Percentiles rank a stretch among this genome's conserved stretches.
Conservation (phyloP, 2,113 vertebrate genomes). For the Dromaius novaehollandiae region DNA sequence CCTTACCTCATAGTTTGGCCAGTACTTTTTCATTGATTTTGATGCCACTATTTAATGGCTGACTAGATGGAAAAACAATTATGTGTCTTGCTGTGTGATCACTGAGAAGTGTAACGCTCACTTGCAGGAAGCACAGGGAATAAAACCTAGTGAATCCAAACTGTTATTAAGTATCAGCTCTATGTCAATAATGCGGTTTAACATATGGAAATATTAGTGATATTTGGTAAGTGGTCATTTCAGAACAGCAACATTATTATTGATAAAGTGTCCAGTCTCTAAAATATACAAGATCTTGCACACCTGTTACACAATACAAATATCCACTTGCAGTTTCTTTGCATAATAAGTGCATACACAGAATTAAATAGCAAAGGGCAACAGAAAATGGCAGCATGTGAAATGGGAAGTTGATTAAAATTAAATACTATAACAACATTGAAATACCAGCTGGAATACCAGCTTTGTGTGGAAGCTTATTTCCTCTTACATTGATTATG, state of each 20-base stretch:
- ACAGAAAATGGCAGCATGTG: not conserved
- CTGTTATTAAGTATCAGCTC: not conserved
- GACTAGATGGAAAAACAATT: not conserved
- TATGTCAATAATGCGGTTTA: not conserved
- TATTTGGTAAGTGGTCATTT: not conserved
- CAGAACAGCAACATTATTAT: not conserved
- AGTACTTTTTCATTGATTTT: not conserved
- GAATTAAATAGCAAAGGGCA: not conserved
- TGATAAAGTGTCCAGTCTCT: not conserved
- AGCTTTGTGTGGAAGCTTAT: not conserved
- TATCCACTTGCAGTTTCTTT: not conserved
- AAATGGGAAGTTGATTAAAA: not conserved
- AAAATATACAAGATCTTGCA: not conserved
- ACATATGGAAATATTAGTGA: not conserved
- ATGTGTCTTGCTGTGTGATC: not conserved
- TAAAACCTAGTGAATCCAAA: not conserved
- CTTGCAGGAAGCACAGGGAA: not conserved
- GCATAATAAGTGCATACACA: not conserved
- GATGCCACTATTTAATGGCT: not conserved
- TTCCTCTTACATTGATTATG: not conserved
- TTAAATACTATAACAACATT: not conserved
- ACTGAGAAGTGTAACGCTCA: accelerated
- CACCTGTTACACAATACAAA: not conserved
- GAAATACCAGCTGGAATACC: not conserved
- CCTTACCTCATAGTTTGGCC: too few relatives aligned